Evolutionary conservation across 2,113 vertebrate species (phyloP).

Genomic region (Nettapus auritus): DNA sequence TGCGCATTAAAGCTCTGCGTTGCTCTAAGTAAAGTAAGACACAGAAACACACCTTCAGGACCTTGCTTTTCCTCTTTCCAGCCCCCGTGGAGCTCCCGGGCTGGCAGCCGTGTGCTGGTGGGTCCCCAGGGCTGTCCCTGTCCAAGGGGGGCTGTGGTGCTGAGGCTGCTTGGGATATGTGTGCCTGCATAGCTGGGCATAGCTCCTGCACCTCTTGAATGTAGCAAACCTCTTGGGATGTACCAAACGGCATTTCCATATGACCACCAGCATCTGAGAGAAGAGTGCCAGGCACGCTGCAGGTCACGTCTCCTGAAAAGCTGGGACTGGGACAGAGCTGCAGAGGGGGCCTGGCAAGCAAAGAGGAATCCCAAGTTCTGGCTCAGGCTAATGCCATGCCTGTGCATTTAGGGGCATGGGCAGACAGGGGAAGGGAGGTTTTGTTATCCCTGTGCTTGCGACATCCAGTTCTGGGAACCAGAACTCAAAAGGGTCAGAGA

Average conservation of each 20-base stretch:
- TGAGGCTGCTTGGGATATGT: background rate
- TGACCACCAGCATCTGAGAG: background rate
- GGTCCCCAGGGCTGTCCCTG: background rate
- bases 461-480: background rate
- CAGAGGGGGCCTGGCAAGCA: accelerated
- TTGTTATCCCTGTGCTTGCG: background rate
- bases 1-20: background rate
- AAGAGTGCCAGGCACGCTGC: background rate
- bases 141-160: background rate
- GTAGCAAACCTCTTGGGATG: no score
- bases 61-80: background rate
- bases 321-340: background rate
- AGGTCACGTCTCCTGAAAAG: background rate
- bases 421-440: background rate
- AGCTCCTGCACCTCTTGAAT: no score
- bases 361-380: background rate
- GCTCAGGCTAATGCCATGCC: background rate
- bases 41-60: background rate
- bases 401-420: background rate
- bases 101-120: background rate
- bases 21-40: background rate
- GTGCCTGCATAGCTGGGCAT: no score
- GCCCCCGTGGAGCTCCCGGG: background rate
- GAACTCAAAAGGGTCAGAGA: background rate
- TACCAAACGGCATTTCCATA: background rate